Percentiles rank a stretch among this genome's conserved stretches.
Conservation (phyloP, 64 coral and sea anemone species). For the Astreopora myriophthalma region DNA sequence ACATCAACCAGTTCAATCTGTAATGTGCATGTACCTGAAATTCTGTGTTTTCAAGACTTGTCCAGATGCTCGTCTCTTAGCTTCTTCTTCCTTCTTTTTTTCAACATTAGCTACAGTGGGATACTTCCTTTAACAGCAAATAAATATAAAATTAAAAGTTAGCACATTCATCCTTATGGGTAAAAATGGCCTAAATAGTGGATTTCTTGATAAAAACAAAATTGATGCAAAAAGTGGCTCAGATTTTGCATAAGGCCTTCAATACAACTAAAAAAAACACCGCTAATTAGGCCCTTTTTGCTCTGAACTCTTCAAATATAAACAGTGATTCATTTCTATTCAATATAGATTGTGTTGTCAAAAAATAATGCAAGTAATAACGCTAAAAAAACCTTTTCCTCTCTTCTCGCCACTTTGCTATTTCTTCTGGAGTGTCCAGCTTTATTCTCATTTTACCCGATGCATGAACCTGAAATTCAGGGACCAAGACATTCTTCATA, state of each 20-base stretch:
- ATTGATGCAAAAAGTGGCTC: too few species aligned
- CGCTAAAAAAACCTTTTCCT: slow-evolving; percentile 93
- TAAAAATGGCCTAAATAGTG: too few species aligned
- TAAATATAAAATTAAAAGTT: background rate
- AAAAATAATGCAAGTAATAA: too few species aligned
- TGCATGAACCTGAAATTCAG: slow-evolving; percentile 41
- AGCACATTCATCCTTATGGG: background rate
- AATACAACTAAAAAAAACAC: too few species aligned
- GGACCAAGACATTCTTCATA: background rate
- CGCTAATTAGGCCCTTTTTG: too few species aligned
- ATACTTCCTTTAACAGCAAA: slow-evolving; percentile 66
- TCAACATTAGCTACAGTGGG: slow-evolving; percentile 77
- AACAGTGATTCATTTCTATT: too few species aligned
- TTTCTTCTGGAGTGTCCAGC: slow-evolving; percentile 89
- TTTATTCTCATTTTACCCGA: slow-evolving; percentile 78
- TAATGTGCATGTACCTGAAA: slow-evolving; percentile 62
- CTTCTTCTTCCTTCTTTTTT: slow-evolving; percentile 77
- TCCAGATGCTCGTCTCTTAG: slow-evolving; percentile 55
- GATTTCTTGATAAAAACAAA: too few species aligned
- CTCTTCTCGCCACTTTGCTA: slow-evolving; percentile 92
- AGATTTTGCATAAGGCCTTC: too few species aligned
- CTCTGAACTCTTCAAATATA: too few species aligned
- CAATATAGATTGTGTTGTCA: too few species aligned
- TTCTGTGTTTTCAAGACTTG: slow-evolving; percentile 74
- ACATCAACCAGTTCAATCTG: too few species aligned